phyloP scores from a whole-genome alignment of 1,140 invertebrate genomes.

The Gerris buenoi region DNA sequence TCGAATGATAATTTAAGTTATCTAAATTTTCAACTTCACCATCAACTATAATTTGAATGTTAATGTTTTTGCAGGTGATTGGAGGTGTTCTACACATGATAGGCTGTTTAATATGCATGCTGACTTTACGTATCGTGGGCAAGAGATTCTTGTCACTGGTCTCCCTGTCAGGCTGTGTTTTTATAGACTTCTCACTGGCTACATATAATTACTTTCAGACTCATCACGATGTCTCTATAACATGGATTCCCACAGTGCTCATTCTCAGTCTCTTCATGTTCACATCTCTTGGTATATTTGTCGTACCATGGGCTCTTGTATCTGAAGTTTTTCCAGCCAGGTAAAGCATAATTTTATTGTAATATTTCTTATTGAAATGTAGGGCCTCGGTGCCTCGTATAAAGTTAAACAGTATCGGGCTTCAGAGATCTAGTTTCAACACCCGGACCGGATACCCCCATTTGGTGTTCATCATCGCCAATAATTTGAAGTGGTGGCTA shows the following conservation, averaged over 20 bases:
- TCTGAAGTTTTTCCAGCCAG: slow-evolving; percentile 25
- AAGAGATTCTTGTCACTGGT: slow-evolving; percentile 28
- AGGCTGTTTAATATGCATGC: slow-evolving; percentile 16
- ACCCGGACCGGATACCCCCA: no score
- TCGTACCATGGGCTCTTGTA: slow-evolving; percentile 25
- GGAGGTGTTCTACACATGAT: slow-evolving; percentile 12
- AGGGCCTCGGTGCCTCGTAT: no score
- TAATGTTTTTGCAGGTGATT: slow-evolving; percentile 14
- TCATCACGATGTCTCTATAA: slow-evolving; percentile 2
- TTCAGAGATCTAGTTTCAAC: slow-evolving; percentile 3
- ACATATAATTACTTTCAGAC: slow-evolving; percentile 14
- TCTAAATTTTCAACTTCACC: no score
- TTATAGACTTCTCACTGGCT: slow-evolving; percentile 14
- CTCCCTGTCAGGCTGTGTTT: slow-evolving; percentile 25
- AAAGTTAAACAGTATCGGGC: no score
- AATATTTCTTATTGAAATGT: slow-evolving; percentile 5
- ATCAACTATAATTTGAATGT: no score
- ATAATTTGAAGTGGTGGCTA: no score
- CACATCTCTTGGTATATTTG: slow-evolving; percentile 19
- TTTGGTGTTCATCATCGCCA: no score
- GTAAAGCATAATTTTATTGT: slow-evolving; percentile 16
- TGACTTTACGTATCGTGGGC: slow-evolving; percentile 23
- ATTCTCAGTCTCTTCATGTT: slow-evolving; percentile 18
- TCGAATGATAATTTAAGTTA: no score
- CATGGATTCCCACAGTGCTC: slow-evolving; percentile 18